phyloP scores from a whole-genome alignment of 2,888 invertebrate genomes.

The Tetranychus piercei region DNA sequence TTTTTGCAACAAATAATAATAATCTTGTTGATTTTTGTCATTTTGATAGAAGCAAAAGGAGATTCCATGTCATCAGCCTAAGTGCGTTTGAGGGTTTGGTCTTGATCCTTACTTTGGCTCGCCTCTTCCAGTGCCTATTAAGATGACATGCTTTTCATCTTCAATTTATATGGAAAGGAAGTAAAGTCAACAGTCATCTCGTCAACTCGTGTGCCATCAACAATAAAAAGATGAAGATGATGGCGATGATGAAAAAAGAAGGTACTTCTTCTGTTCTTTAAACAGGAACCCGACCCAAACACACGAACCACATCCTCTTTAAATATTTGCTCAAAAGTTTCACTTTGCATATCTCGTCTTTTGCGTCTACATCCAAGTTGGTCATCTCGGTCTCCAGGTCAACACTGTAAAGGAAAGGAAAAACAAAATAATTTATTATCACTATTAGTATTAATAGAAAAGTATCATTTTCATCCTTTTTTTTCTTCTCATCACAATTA shows the following conservation, averaged over 20 bases:
- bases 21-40: too few species aligned
- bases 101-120: background rate
- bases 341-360: background rate
- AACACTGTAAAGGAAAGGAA: background rate
- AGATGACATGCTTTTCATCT: background rate
- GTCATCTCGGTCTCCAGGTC: background rate
- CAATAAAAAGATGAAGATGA: background rate
- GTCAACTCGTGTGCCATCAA: background rate
- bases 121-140: background rate
- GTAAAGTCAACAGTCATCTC: background rate
- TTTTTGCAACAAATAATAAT: too few species aligned
- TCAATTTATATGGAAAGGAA: background rate
- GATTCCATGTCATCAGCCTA: background rate
- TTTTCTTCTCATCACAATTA: background rate
- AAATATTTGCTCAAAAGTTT: conserved; percentile 1
- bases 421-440: background rate
- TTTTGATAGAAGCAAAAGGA: too few species aligned
- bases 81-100: background rate
- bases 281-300: background rate
- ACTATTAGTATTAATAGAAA: background rate
- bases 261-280: background rate
- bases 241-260: background rate
- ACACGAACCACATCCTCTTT: background rate
- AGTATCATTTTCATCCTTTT: background rate
- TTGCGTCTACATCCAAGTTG: background rate